Percentiles rank a stretch among this genome's conserved stretches.
phyloP scores from a whole-genome alignment of 2,113 vertebrate genomes.

The Hassar affinis region DNA sequence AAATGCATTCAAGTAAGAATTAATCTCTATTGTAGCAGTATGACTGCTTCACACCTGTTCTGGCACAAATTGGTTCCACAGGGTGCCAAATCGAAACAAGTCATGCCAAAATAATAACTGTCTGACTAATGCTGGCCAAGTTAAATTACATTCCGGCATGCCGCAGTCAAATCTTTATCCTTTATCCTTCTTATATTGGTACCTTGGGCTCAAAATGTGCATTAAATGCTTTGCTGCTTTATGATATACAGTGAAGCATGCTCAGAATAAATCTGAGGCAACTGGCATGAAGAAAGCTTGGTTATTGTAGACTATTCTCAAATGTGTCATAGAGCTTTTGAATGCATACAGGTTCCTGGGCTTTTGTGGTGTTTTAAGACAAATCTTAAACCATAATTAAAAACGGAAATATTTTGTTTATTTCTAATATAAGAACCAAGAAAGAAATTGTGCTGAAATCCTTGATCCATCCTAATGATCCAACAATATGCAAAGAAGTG shows the following conservation, averaged over 20 bases:
- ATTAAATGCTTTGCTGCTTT: not conserved
- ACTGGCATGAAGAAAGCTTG: not conserved
- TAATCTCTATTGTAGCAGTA: constrained; percentile 12
- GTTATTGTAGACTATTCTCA: not conserved
- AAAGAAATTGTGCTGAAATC: not conserved
- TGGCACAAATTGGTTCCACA: constrained; percentile 10
- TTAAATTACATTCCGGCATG: not conserved
- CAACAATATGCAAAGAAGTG: no score
- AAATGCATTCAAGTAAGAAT: constrained; percentile 21
- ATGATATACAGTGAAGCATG: not conserved
- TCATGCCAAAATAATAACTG: constrained; percentile 29
- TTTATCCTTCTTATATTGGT: not conserved
- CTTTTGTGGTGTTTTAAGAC: not conserved
- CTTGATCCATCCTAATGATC: no score
- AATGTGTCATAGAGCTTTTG: not conserved
- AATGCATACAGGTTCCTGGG: not conserved
- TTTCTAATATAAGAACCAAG: not conserved
- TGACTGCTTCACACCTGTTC: constrained; percentile 30
- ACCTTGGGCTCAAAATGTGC: not conserved
- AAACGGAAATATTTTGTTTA: not conserved
- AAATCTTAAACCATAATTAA: not conserved
- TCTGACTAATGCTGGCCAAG: constrained; percentile 15
- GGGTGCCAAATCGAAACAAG: constrained; percentile 18
- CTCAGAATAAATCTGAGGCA: not conserved
- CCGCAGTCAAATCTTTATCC: not conserved